Base-by-base conservation (phyloP, 2,113 vertebrate species). In the Dasyornis broadbenti region DNA sequence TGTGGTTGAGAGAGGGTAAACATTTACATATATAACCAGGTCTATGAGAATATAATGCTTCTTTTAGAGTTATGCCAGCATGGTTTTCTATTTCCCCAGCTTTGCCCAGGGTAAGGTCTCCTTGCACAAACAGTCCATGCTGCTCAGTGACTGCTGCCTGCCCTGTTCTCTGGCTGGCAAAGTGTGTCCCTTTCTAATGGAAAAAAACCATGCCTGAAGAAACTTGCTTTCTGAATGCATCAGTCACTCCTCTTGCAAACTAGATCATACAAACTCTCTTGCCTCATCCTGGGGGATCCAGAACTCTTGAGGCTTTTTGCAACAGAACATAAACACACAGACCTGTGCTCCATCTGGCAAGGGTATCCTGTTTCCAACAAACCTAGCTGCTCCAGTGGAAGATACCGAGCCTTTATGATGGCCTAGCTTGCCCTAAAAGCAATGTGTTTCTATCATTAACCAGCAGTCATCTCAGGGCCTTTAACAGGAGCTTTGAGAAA, bases 341-440 rank as follows among this genome's bases (percentile, higher is more conserved):
- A 78, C 65, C 56, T 78, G 17, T 86, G 80, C 31, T 90, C 86
- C 93, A 96, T 89, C 79, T 94, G 93, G 85, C 79, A 88, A 16
- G 8, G 23, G 68, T 71, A 50, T 90, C 85, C 16, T 3, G 39
- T 90, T 96, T 95, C 88, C 77, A 75, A 26, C 28, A 84, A 95
- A 77, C 22, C 35, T 64, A 66, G 59, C 60, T 83, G 52, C n/a
- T 71, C 49, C 68, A 90, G n/a, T 81, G 57, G 40, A 95, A 93
- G 76, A 64, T n/a, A 77, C 17, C 57, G 70, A 83, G 42, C n/a
- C 65, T 81, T 80, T 24, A 37, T 44, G 19, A 90, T 33, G 24
- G 39, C 33, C 59, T 60, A 81, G 23, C 65, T 64, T 75, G 71
- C 57, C 23, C n/a, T 15, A 5, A 77, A 86, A 52, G 22, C 91